Percentiles rank a stretch among this genome's conserved stretches.
Conservation (phyloP, 2,113 vertebrate genomes). For the Trachemys scripta region DNA sequence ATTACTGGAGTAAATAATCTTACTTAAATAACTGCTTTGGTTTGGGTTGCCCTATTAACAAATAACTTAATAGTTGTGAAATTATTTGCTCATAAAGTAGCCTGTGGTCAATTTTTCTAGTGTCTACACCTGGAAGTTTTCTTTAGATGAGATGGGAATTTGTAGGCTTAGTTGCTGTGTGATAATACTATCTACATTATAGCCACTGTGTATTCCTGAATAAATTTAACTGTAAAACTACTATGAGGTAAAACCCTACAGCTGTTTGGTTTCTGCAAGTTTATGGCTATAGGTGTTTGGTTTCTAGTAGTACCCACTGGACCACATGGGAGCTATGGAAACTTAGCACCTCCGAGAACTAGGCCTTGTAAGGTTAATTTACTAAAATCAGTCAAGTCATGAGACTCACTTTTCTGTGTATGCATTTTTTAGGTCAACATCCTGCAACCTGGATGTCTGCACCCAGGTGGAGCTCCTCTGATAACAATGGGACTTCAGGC, state of each 20-base stretch:
- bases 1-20: background rate
- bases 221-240: no score
- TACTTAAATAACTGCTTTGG: conserved; percentile 20
- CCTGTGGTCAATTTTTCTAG: background rate
- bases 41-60: conserved; percentile 26
- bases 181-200: no score
- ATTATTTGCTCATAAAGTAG: conserved; percentile 1
- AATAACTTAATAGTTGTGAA: background rate
- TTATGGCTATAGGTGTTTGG: background rate
- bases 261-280: background rate
- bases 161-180: no score
- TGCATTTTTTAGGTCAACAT: background rate
- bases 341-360: background rate
- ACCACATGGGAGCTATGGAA: background rate
- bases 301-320: background rate
- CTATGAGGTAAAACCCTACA: no score
- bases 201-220: no score
- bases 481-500: background rate
- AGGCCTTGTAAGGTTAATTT: background rate
- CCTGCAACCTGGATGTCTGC: background rate
- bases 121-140: background rate
- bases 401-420: background rate
- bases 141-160: no score
- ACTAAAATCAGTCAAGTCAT: background rate
- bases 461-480: background rate